Conservation (phyloP, 2,888 invertebrate genomes). For the Seira musarum region DNA sequence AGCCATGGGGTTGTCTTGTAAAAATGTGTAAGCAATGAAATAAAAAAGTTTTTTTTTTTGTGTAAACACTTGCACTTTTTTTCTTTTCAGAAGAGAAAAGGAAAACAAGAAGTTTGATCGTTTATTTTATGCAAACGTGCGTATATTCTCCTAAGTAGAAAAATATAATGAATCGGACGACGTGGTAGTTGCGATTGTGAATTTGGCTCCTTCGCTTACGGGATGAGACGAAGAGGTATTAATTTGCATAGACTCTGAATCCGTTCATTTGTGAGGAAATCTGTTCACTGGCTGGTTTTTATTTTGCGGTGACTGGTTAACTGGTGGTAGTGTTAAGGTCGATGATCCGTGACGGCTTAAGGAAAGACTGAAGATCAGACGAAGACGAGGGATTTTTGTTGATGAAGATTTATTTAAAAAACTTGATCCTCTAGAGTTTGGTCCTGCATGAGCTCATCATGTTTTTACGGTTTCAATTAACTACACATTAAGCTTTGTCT, state of each 20-base stretch:
- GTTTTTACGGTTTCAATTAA: neutral
- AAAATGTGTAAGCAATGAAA: neutral
- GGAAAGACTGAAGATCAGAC: neutral
- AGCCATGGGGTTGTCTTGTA: neutral
- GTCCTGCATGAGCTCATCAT: neutral
- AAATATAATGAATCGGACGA: neutral
- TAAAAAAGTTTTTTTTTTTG: neutral
- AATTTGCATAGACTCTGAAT: neutral
- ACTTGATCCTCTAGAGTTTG: neutral
- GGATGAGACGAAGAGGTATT: neutral
- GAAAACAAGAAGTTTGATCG: neutral
- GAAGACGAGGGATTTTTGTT: too few relatives aligned
- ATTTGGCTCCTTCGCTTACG: neutral
- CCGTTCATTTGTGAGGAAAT: neutral
- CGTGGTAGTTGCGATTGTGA: neutral
- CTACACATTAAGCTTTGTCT: neutral
- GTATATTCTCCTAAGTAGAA: neutral
- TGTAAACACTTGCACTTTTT: slow-evolving; percentile 44
- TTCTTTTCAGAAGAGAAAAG: neutral
- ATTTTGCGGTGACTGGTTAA: neutral
- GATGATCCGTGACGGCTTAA: neutral
- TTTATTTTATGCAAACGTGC: neutral
- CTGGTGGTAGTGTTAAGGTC: neutral
- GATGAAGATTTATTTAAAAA: too few relatives aligned
- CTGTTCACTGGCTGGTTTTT: neutral